Conservation (phyloP, 2,888 invertebrate genomes). For the Drosophila melanocephala region DNA sequence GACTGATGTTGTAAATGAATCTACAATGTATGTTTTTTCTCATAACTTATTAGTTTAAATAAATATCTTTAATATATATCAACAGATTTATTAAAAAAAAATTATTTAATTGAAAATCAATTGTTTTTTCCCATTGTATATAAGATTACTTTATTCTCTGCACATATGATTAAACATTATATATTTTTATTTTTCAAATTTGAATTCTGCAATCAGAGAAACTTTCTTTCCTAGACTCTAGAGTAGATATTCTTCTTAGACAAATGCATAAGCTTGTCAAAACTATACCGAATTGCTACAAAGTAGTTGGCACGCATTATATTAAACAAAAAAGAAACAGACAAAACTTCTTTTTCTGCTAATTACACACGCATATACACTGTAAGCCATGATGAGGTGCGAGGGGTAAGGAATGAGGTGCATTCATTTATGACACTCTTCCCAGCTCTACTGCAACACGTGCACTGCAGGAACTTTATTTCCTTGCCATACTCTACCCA, state of each 20-base stretch:
- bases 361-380: slow-evolving; percentile 31
- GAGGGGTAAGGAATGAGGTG: slow-evolving; percentile 7
- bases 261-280: background rate
- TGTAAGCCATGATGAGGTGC: slow-evolving; percentile 7
- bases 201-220: background rate
- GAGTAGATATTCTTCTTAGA: background rate
- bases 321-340: background rate
- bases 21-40: background rate
- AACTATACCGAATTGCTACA: background rate
- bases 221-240: background rate
- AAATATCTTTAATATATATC: background rate
- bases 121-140: background rate
- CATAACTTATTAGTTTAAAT: background rate
- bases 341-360: slow-evolving; percentile 11
- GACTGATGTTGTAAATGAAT: background rate
- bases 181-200: background rate
- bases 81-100: background rate
- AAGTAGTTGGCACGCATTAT: background rate
- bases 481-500: slow-evolving; percentile 19
- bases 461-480: slow-evolving; percentile 58
- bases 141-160: background rate
- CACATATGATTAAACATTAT: background rate
- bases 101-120: background rate
- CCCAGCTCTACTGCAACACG: slow-evolving; percentile 38
- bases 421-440: slow-evolving; percentile 29